Evolutionary conservation across 2,113 vertebrate genomes (phyloP).

Genomic region (Daphoenositta chrysoptera): DNA sequence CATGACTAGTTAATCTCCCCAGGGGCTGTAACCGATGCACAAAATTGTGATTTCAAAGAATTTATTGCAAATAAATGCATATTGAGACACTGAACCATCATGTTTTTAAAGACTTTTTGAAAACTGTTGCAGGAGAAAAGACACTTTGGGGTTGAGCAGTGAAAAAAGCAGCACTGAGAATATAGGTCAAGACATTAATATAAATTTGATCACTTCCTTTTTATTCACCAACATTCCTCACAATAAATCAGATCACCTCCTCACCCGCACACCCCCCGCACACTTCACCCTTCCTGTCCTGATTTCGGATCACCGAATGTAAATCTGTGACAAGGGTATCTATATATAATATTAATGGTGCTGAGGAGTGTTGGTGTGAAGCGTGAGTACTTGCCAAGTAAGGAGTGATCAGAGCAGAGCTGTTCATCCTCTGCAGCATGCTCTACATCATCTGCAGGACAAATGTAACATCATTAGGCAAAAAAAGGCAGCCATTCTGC

Average conservation of each 20-base stretch:
- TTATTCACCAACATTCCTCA: constrained; percentile 82
- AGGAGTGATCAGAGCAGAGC: constrained; percentile 84
- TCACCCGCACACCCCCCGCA: constrained; percentile 38
- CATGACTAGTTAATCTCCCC: not conserved
- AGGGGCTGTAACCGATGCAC: not conserved
- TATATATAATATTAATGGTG: constrained; percentile 99
- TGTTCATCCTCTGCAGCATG: constrained; percentile 73
- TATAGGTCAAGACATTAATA: constrained; percentile 80
- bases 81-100: not conserved
- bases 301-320: constrained; percentile 86
- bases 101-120: constrained; percentile 2
- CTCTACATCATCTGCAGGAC: constrained; percentile 85
- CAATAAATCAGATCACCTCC: constrained; percentile 84
- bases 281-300: constrained; percentile 73
- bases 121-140: constrained; percentile 47
- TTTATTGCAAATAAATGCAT: constrained; percentile 7
- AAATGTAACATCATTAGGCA: constrained; percentile 94
- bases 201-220: constrained; percentile 85
- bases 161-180: constrained; percentile 69
- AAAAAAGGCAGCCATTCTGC: constrained; percentile 83
- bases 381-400: constrained; percentile 84
- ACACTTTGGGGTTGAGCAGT: constrained; percentile 38
- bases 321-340: constrained; percentile 98
- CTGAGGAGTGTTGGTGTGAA: constrained; percentile 81
- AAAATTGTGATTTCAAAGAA: not conserved